A percentile compares a stretch with the other conserved stretches of the same genome.
phyloP scores from a whole-genome alignment of 2,888 invertebrate species.

The Cancer borealis region DNA sequence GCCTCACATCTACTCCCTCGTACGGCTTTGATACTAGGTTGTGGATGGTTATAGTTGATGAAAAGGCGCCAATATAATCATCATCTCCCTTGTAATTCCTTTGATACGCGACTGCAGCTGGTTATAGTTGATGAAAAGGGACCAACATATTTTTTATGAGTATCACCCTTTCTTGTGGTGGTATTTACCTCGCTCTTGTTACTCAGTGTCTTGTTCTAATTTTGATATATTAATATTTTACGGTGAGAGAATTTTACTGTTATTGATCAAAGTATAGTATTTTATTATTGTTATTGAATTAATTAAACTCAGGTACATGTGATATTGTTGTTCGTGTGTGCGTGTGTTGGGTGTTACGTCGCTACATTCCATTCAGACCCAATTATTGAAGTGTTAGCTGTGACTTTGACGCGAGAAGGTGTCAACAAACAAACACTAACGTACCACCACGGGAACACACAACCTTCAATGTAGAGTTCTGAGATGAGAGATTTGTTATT shows the following conservation, averaged over 20 bases:
- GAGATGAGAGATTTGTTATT: too few species aligned
- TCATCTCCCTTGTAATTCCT: too few species aligned
- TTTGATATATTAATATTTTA: background rate
- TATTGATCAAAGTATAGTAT: background rate
- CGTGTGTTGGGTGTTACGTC: background rate
- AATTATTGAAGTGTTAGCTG: background rate
- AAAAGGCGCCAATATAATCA: background rate
- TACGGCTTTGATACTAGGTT: background rate
- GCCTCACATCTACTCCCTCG: background rate
- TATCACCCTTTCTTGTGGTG: background rate
- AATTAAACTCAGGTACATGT: background rate
- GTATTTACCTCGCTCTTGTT: background rate
- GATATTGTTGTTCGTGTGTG: background rate
- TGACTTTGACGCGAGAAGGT: background rate
- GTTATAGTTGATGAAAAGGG: background rate
- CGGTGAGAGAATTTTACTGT: background rate
- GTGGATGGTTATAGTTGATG: background rate
- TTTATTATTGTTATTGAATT: background rate
- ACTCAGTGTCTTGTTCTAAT: background rate
- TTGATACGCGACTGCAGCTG: background rate
- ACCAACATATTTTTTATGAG: background rate
- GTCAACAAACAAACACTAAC: background rate
- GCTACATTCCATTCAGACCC: background rate
- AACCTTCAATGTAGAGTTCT: background rate
- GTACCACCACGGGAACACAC: background rate